These are phyloP conservation scores for Ylistrum balloti DNA, from an alignment of 1,140 invertebrate species.

Conservation along the genomic window DNA sequence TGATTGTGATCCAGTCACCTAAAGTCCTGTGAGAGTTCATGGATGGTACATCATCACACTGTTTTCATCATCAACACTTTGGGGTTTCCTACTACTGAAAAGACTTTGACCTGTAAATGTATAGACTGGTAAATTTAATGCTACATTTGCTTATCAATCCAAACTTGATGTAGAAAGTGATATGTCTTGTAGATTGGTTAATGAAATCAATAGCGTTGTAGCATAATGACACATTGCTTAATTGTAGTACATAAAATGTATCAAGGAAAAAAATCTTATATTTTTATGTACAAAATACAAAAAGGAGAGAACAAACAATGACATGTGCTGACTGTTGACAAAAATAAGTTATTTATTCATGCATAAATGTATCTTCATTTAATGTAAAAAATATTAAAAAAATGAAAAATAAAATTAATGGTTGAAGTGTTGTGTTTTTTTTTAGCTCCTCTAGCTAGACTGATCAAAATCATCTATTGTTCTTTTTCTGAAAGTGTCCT, in stretches of 20 bases:
- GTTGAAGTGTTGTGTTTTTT: background rate
- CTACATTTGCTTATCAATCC: too few species aligned
- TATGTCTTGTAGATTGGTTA: too few species aligned
- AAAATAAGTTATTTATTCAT: slow-evolving; percentile 5
- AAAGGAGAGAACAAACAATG: too few species aligned
- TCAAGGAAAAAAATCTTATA: too few species aligned
- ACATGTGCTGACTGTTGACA: background rate
- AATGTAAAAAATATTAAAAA: background rate
- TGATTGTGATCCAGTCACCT: slow-evolving; percentile 74
- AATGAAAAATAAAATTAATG: background rate
- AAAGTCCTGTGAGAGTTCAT: background rate
- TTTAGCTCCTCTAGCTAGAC: too few species aligned
- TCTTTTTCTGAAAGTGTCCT: too few species aligned
- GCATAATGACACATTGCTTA: too few species aligned
- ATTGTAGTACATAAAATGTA: too few species aligned
- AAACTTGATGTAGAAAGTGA: too few species aligned
- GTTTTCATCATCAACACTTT: background rate
- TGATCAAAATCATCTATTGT: too few species aligned
- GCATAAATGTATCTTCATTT: background rate
- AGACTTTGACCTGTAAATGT: background rate
- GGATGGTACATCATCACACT: background rate
- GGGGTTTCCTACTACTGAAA: background rate
- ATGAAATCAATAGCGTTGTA: too few species aligned
- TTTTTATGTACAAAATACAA: too few species aligned
- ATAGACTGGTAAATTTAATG: background rate